These are phyloP conservation scores for Parapsyche elsis DNA, from an alignment of 1,140 invertebrate genomes.

Conservation along the genomic window DNA sequence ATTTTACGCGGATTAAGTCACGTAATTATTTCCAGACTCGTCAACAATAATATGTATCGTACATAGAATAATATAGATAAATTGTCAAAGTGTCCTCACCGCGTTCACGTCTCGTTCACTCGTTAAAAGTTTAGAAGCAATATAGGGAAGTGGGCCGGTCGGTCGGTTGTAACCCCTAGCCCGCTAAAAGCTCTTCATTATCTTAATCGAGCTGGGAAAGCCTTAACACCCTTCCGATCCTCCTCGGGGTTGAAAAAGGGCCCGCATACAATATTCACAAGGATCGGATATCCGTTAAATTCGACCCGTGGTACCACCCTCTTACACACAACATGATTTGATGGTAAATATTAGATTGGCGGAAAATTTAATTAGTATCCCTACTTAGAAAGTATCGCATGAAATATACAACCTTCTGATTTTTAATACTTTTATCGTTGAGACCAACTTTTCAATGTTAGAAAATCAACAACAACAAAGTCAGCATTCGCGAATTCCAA, in stretches of 20 bases:
- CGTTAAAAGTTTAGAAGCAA: slow-evolving; percentile 9
- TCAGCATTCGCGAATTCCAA: too few relatives aligned
- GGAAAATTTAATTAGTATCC: not conserved
- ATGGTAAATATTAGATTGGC: not conserved
- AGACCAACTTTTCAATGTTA: too few relatives aligned
- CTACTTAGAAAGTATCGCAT: too few relatives aligned
- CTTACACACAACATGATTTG: not conserved
- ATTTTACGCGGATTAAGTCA: too few relatives aligned
- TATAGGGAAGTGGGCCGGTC: not conserved
- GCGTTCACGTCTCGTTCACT: too few relatives aligned
- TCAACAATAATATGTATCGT: not conserved
- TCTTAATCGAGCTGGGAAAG: slow-evolving; percentile 1
- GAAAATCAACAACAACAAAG: too few relatives aligned
- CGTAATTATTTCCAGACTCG: too few relatives aligned
- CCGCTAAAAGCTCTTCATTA: slow-evolving; percentile 20
- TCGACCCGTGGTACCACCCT: not conserved
- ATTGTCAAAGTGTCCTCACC: too few relatives aligned
- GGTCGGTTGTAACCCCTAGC: not conserved
- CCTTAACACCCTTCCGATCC: not conserved
- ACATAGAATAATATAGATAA: too few relatives aligned
- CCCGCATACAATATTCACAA: slow-evolving; percentile 1
- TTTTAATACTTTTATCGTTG: too few relatives aligned
- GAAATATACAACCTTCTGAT: too few relatives aligned
- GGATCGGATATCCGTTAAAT: slow-evolving; percentile 19
- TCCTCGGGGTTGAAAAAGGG: not conserved